Base-by-base conservation (phyloP, 2,113 vertebrate genomes). In the Talpa occidentalis region DNA sequence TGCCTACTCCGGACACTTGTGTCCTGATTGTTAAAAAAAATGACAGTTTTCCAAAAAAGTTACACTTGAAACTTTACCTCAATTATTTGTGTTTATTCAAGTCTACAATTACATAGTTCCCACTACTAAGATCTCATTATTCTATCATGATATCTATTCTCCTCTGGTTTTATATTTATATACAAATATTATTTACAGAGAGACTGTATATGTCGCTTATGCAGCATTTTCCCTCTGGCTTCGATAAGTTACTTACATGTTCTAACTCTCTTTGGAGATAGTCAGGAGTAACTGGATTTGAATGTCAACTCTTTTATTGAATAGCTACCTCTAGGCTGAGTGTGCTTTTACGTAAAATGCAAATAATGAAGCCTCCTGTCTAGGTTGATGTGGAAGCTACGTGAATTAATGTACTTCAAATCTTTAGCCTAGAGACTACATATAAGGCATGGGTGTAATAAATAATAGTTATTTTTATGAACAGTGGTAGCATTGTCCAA, bases 301-400 rank as follows among this genome's bases (percentile, higher is more conserved):
- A 87, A 74, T 69, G 3, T 86, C 52, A 49, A 44, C 30, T 84
- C 67, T 85, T 74, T 92, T 28, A 84, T 24, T 69, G 81, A 91
- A 64, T 14, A 92, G 3, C 52, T 91, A 67, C 54, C 44, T 79
- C 37, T 85, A 62, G 84, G 16, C 11, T 30, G 21, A 49, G 37
- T 78, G 47, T 47, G 19, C 6, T 49, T 92, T 95, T 90, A 84
- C 49, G 85, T 37, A 67, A 95, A 72, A 83, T 73, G 24, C 2
- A 95, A 95, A 74, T 30, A 81, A 82, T 85, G 77, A 88, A 64
- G 35, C 32, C n/a, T 32, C 22, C 32, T 94, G 94, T 15, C 1
- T 6, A 32, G 44, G 2, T 19, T 56, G 52, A n/a, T 37, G 30
- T 72, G 32, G 66, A 74, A 78, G 69, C 47, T n/a, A 47, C 35